Evolutionary conservation across 1,140 invertebrate species (phyloP).

Genomic region (Magallana ariakensis): DNA sequence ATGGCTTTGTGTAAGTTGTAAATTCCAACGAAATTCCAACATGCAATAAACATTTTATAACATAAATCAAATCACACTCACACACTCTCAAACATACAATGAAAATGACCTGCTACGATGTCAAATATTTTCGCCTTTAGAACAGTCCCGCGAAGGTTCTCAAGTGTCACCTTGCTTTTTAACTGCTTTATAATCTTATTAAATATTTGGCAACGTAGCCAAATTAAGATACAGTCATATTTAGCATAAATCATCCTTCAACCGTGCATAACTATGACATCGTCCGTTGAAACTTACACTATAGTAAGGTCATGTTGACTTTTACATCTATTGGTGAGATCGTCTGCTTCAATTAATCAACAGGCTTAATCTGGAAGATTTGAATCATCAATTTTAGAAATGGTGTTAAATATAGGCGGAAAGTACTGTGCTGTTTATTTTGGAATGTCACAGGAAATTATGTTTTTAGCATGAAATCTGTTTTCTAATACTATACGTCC

Average conservation of each 20-base stretch:
- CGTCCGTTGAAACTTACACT: background rate
- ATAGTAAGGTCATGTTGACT: constrained; percentile 20
- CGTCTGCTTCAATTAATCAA: background rate
- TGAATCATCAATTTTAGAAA: background rate
- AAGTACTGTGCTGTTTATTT: constrained; percentile 13
- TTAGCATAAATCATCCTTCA: constrained; percentile 16
- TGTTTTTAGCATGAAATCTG: background rate
- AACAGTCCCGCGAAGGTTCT: background rate
- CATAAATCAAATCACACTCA: background rate
- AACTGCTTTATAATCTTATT: constrained; percentile 7
- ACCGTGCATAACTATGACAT: constrained; percentile 15
- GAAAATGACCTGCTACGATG: background rate
- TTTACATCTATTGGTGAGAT: background rate
- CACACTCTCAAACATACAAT: background rate
- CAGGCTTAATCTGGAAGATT: background rate
- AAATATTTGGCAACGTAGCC: constrained; percentile 11
- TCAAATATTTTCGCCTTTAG: background rate
- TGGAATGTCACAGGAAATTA: constrained; percentile 27
- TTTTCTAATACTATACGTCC: background rate
- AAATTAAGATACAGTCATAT: constrained; percentile 19
- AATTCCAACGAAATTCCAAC: background rate
- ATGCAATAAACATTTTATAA: background rate
- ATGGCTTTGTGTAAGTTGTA: background rate
- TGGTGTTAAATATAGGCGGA: background rate
- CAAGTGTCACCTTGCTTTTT: background rate